phyloP scores from a whole-genome alignment of 2,113 vertebrate species.

The Cercocebus atys region DNA sequence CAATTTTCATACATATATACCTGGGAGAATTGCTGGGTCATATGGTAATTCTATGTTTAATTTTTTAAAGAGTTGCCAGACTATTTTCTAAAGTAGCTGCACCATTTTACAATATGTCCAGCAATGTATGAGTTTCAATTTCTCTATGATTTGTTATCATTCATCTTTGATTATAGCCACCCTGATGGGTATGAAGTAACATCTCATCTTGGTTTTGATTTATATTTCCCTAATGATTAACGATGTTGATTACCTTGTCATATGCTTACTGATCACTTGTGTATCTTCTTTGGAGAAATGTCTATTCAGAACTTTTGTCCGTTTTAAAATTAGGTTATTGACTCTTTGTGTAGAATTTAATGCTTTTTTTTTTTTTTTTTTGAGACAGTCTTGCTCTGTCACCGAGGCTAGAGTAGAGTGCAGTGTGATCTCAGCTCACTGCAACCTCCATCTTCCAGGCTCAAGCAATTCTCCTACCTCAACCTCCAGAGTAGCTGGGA shows the following conservation, averaged over 20 bases:
- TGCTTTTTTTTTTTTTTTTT: not conserved
- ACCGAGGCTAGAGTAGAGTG: no score
- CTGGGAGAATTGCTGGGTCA: not conserved
- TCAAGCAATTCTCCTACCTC: no score
- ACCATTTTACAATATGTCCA: not conserved
- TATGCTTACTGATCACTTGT: not conserved
- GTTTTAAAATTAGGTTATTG: slow-evolving; percentile 8
- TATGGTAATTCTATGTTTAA: not conserved
- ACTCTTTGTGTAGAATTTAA: not conserved
- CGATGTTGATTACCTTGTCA: not conserved
- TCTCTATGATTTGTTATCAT: not conserved
- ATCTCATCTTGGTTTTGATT: not conserved
- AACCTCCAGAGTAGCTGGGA: no score
- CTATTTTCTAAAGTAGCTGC: not conserved
- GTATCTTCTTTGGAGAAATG: not conserved
- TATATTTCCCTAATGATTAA: not conserved
- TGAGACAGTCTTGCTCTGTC: no score
- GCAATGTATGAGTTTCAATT: not conserved
- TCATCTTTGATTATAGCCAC: not conserved
- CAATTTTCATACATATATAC: not conserved
- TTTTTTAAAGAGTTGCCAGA: not conserved
- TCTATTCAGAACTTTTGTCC: not conserved
- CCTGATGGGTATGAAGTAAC: not conserved
- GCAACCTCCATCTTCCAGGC: no score
- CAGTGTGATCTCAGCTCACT: no score